Conservation (phyloP, 2,113 vertebrate species). For the Protomyctophum bolini region DNA sequence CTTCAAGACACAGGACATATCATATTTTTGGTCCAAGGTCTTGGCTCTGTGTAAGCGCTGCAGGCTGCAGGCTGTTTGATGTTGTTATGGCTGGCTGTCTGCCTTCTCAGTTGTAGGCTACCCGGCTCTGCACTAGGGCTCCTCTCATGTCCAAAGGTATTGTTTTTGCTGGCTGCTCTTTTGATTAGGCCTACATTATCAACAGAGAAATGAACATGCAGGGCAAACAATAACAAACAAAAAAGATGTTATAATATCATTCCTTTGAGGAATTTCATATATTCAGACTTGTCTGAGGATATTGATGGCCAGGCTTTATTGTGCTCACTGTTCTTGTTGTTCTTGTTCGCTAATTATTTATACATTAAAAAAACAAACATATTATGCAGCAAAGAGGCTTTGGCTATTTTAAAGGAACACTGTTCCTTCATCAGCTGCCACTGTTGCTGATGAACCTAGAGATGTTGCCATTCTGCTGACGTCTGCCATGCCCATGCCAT, state of each 20-base stretch:
- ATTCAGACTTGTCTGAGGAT: constrained; percentile 55
- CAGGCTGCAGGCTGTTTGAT: constrained; percentile 66
- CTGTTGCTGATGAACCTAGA: too few relatives aligned
- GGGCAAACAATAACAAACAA: constrained; percentile 59
- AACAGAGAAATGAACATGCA: constrained; percentile 51
- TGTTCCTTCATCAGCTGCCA: too few relatives aligned
- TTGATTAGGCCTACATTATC: constrained; percentile 55
- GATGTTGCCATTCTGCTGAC: too few relatives aligned
- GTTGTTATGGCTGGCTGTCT: constrained; percentile 71
- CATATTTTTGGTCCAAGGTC: constrained; percentile 49
- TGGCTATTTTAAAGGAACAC: too few relatives aligned
- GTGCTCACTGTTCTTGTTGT: constrained; percentile 17
- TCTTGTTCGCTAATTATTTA: constrained; percentile 27
- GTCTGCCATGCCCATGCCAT: too few relatives aligned
- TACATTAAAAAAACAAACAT: too few relatives aligned
- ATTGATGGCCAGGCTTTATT: constrained; percentile 55
- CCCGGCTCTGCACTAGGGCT: constrained; percentile 44
- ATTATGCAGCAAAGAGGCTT: too few relatives aligned
- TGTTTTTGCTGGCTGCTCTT: constrained; percentile 54
- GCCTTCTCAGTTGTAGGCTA: constrained; percentile 41
- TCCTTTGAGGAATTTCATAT: constrained; percentile 59
- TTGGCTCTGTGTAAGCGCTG: constrained; percentile 59
- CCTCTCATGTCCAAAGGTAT: constrained; percentile 62
- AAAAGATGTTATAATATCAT: constrained; percentile 47
- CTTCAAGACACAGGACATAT: constrained; percentile 53